Base-by-base conservation (phyloP, 2,113 vertebrate genomes). In the Glaucidium brasilianum region DNA sequence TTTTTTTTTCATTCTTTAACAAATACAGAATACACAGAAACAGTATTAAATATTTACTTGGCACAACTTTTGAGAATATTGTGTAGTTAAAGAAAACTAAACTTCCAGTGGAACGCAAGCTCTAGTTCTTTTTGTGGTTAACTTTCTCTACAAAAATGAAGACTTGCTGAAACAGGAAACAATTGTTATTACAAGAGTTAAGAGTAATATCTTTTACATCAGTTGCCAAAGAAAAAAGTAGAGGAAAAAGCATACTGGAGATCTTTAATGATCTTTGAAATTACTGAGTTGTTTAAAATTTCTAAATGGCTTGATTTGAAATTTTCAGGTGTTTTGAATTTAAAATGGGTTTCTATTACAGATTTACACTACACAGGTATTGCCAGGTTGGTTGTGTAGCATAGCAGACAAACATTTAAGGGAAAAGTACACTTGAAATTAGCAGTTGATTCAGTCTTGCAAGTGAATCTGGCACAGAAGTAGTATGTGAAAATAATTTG, bases 141-240 rank as follows among this genome's bases (percentile, higher is more conserved):
- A 95, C 95, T 98, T 97, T 97, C 97, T 97, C 95, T 97, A 77
- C 73, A 86, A 63, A 76, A 80, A 12, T 84, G 88, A 95, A 97
- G 68, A 92, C 64, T 93, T 88, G 11, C 37, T 7, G 39, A 92
- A 96, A 95, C 95, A 98, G 97, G 96, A 97, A 98, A 63, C 81
- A 69, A 2, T 47, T 96, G 85, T 92, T 97, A 73, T 92, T 93
- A 76, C 85, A 97, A 89, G 92, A 84, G 37, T 59, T 91, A 56
- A 56, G 56, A 80, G 37, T 81, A 78, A 56, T 64, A 47, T 30
- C 85, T 91, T 88, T 86, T 73, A 78, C 76, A 21, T 56, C 49
- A 82, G 49, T 23, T 95, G 34, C 39, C 32, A 93, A 77, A 60
- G 74, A 83, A 92, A 79, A 59, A 53, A 34, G 62, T 49, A 56